Conservation (phyloP, 2,797 vertebrate species). For the Sebastes minor region DNA sequence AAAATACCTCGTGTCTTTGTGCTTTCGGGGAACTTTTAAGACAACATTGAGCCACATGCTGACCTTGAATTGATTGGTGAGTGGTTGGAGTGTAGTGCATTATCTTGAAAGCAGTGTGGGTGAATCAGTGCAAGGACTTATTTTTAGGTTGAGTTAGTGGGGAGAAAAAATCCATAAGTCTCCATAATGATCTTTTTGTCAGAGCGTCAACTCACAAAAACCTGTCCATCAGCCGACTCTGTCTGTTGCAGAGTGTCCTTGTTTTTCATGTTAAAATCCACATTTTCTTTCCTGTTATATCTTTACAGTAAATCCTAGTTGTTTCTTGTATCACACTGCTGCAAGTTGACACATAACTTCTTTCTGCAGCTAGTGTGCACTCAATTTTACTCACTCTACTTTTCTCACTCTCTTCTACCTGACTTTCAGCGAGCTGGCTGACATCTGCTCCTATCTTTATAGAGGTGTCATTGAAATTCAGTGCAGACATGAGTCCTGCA, state of each 20-base stretch:
- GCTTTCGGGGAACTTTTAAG: slow-evolving; percentile 34
- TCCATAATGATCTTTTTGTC: slow-evolving; percentile 44
- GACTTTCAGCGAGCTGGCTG: slow-evolving; percentile 69
- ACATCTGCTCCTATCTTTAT: slow-evolving; percentile 78
- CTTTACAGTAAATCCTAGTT: not conserved
- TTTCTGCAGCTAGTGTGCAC: slow-evolving; percentile 39
- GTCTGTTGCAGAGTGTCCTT: not conserved
- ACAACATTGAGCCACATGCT: slow-evolving; percentile 39
- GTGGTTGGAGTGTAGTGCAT: slow-evolving; percentile 36
- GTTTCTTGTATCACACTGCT: slow-evolving; percentile 18
- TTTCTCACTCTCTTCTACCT: slow-evolving; percentile 60
- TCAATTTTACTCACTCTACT: slow-evolving; percentile 51
- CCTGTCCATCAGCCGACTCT: slow-evolving; percentile 28
- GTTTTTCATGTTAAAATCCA: slow-evolving; percentile 8
- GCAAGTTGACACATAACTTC: slow-evolving; percentile 40
- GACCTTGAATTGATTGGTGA: slow-evolving; percentile 70
- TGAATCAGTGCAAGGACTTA: slow-evolving; percentile 27
- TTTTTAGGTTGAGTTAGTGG: slow-evolving; percentile 35
- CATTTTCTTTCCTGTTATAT: not conserved
- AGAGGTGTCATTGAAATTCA: slow-evolving; percentile 78
- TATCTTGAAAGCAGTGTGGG: slow-evolving; percentile 45
- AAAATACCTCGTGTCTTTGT: slow-evolving; percentile 26
- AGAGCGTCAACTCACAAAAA: slow-evolving; percentile 12
- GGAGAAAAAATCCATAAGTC: slow-evolving; percentile 19
- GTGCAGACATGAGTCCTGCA: slow-evolving; percentile 68